Evolutionary conservation across 1,140 invertebrate species (phyloP).

Genomic region (Drosophila mojavensis): DNA sequence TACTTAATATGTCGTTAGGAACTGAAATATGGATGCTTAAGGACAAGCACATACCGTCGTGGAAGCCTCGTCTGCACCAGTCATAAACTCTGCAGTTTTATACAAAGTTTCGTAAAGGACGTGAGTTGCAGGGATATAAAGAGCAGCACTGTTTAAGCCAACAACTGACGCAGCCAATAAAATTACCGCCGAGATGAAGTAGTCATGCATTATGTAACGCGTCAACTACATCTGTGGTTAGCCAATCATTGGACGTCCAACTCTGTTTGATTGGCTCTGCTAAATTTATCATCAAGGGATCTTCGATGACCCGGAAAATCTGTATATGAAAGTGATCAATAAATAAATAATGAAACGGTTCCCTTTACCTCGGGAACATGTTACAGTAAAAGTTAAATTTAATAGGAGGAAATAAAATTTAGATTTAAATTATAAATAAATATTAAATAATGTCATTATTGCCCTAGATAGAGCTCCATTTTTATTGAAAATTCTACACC

Average conservation of each 20-base stretch:
- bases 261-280: slow-evolving; percentile 2
- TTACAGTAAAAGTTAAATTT: neutral
- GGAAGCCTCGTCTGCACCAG: slow-evolving; percentile 14
- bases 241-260: slow-evolving; percentile 10
- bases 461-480: too few relatives aligned
- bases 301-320: slow-evolving; percentile 10
- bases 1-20: neutral
- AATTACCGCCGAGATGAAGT: slow-evolving; percentile 15
- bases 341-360: neutral
- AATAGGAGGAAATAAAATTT: neutral
- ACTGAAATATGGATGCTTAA: neutral
- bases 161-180: slow-evolving; percentile 17
- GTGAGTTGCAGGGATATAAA: slow-evolving; percentile 8
- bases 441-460: too few relatives aligned
- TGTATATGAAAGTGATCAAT: slow-evolving; percentile 1
- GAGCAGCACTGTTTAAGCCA: slow-evolving; percentile 13
- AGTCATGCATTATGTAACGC: slow-evolving; percentile 27
- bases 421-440: too few relatives aligned
- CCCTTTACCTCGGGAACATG: neutral
- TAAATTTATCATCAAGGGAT: slow-evolving; percentile 22
- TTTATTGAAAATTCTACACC: too few relatives aligned
- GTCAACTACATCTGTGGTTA: neutral
- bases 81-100: too few relatives aligned
- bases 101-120: slow-evolving; percentile 48
- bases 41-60: slow-evolving; percentile 44